phyloP scores from a whole-genome alignment of 2,888 invertebrate genomes.

The Andricus quercusramuli region DNA sequence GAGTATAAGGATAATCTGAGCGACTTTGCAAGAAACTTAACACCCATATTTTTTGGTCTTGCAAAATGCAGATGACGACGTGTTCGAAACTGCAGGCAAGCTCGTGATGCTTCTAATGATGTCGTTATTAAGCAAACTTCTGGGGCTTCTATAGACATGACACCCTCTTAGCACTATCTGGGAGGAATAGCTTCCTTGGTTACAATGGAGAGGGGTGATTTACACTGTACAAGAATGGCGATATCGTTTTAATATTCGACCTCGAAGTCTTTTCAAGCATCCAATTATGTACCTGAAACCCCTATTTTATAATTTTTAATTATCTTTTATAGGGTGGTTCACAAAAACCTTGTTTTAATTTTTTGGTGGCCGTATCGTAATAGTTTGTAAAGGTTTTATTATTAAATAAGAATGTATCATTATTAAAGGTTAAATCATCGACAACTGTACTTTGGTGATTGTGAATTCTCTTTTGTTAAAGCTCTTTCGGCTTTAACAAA shows the following conservation, averaged over 20 bases:
- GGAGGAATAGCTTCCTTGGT: slow-evolving; percentile 14
- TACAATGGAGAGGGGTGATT: background rate
- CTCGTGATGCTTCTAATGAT: slow-evolving; percentile 33
- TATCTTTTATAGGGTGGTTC: no score
- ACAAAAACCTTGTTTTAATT: no score
- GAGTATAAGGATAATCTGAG: background rate
- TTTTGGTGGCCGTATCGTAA: no score
- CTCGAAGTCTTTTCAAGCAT: background rate
- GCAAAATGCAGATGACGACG: slow-evolving; percentile 30
- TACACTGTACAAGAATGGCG: background rate
- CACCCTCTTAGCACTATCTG: background rate
- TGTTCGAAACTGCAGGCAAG: slow-evolving; percentile 15
- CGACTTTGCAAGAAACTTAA: background rate
- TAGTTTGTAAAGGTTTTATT: no score
- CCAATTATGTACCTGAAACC: background rate
- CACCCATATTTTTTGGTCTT: background rate
- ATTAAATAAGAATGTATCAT: no score
- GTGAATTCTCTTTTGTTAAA: no score
- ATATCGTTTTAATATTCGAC: background rate
- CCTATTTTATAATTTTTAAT: background rate
- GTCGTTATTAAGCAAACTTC: slow-evolving; percentile 32
- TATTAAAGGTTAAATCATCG: no score
- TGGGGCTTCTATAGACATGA: slow-evolving; percentile 9
- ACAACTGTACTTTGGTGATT: no score
- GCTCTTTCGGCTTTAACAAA: no score